Conservation (phyloP, 2,888 invertebrate genomes). For the Sesamia inferens region DNA sequence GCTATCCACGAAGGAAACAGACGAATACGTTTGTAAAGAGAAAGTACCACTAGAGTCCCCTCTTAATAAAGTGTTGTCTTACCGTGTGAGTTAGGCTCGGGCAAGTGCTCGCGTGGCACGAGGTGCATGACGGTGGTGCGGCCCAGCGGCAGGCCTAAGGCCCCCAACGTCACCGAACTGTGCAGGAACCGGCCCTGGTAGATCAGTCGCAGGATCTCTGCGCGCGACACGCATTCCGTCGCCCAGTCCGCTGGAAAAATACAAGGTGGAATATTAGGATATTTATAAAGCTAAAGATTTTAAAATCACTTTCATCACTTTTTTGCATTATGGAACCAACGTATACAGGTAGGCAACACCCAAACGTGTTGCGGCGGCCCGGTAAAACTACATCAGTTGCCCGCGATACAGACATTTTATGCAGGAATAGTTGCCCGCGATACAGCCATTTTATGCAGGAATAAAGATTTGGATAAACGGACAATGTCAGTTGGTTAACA, state of each 20-base stretch:
- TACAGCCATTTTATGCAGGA: background rate
- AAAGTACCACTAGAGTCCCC: too few species aligned
- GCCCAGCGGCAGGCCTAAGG: conserved; percentile 98
- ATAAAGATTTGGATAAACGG: background rate
- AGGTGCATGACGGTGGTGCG: conserved; percentile 99
- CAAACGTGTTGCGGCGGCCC: too few species aligned
- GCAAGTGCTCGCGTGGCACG: conserved; percentile 99
- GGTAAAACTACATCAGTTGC: background rate
- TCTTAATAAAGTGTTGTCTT: conserved; percentile 50
- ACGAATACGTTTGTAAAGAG: too few species aligned
- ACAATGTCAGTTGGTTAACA: background rate
- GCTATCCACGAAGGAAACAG: too few species aligned
- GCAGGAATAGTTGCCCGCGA: background rate
- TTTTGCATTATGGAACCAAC: too few species aligned
- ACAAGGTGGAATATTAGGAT: conserved; percentile 1
- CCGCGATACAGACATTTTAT: background rate
- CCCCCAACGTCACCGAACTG: conserved; percentile 99
- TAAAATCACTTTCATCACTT: background rate
- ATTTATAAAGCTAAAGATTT: background rate
- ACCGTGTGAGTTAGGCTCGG: conserved; percentile 99
- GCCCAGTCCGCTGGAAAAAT: conserved; percentile 95
- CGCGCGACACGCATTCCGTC: conserved; percentile 98
- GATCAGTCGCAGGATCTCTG: conserved; percentile 99
- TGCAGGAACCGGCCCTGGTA: conserved; percentile 99
- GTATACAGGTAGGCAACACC: too few species aligned